These are phyloP conservation scores for Trisateles emortualis DNA, from an alignment of 2,888 invertebrate species.

Conservation along the genomic window DNA sequence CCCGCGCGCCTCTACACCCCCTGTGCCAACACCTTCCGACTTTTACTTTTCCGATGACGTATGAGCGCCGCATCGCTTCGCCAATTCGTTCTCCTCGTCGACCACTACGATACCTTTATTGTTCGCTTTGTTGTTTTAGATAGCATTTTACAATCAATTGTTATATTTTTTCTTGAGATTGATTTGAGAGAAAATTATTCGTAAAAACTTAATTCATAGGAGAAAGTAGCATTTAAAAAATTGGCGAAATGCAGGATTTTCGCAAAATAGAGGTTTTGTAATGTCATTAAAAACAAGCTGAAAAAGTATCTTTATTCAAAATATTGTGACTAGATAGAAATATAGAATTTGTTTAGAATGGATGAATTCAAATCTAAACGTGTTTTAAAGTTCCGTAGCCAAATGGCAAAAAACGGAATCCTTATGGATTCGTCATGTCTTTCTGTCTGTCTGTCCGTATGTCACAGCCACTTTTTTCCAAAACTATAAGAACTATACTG, in stretches of 20 bases:
- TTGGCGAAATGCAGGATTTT: background rate
- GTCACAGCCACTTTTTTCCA: no score
- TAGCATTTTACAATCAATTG: slow-evolving; percentile 3
- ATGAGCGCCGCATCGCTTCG: slow-evolving; percentile 24
- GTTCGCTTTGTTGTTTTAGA: slow-evolving; percentile 9
- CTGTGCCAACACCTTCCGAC: slow-evolving; percentile 65
- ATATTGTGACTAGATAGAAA: no score
- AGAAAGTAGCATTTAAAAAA: slow-evolving; percentile 7
- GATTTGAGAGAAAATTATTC: slow-evolving; percentile 7
- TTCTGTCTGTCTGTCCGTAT: no score
- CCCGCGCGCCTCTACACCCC: slow-evolving; percentile 24
- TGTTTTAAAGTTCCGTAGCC: no score
- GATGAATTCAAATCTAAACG: no score
- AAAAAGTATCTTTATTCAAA: no score
- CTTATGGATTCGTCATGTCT: no score
- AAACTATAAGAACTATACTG: no score
- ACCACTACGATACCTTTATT: slow-evolving; percentile 12
- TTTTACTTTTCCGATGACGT: slow-evolving; percentile 76
- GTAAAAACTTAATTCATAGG: slow-evolving; percentile 4
- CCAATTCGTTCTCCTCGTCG: slow-evolving; percentile 15
- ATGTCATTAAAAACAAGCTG: no score
- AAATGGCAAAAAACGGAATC: no score
- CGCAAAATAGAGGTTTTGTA: background rate
- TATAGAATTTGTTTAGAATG: no score
- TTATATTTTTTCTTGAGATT: background rate